These are phyloP conservation scores for Xiphophorus couchianus DNA, from an alignment of 2,113 vertebrate species.

Conservation along the genomic window DNA sequence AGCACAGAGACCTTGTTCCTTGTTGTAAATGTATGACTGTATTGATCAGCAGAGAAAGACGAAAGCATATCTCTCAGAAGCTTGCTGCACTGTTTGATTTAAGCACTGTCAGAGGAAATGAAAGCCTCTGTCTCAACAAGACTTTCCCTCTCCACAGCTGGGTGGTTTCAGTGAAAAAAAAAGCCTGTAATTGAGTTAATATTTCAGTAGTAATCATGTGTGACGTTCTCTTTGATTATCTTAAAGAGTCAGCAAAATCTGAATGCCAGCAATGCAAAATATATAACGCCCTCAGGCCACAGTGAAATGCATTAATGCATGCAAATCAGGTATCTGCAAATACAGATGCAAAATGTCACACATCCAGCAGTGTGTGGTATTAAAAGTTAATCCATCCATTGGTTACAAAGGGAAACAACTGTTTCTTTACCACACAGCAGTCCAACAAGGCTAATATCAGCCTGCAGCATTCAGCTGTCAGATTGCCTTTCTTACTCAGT, in stretches of 20 bases:
- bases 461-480: constrained; percentile 45
- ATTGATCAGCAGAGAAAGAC: constrained; percentile 66
- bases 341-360: constrained; percentile 22
- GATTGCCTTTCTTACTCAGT: constrained; percentile 19
- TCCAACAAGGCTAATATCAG: constrained; percentile 20
- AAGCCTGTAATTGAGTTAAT: constrained; percentile 40
- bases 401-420: constrained; percentile 17
- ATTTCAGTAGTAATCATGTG: constrained; percentile 56
- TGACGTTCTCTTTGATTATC: constrained; percentile 65
- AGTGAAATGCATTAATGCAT: constrained; percentile 14
- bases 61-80: constrained; percentile 48
- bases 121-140: constrained; percentile 47
- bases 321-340: constrained; percentile 15
- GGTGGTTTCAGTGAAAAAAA: constrained; percentile 39
- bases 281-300: constrained; percentile 11
- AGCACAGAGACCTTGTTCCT: constrained; percentile 43
- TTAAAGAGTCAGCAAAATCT: constrained; percentile 54
- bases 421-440: background rate
- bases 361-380: background rate
- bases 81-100: constrained; percentile 51
- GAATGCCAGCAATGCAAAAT: constrained; percentile 39
- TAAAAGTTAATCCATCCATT: constrained; percentile 20
- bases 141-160: constrained; percentile 42
- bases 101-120: constrained; percentile 65
- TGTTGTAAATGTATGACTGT: constrained; percentile 53